These are phyloP conservation scores for Trissonchulus sp. DNA, from an alignment of 2,888 invertebrate genomes.

Conservation along the genomic window DNA sequence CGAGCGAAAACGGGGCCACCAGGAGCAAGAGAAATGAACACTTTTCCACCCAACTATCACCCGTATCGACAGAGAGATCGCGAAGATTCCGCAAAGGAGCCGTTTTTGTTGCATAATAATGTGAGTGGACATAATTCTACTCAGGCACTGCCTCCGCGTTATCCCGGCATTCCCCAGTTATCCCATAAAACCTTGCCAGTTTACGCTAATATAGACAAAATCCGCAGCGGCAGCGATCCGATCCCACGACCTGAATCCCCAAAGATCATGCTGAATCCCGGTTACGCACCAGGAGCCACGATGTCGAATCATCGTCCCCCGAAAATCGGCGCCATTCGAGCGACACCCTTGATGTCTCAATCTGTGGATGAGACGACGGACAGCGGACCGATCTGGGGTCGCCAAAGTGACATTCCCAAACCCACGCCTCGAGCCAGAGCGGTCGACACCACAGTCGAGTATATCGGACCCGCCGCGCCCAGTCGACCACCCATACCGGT, in stretches of 20 bases:
- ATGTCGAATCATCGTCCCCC: background rate
- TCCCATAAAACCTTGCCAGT: background rate
- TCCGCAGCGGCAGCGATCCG: background rate
- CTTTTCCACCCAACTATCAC: constrained; percentile 13
- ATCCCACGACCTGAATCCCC: background rate
- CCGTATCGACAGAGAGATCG: background rate
- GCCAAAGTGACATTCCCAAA: background rate
- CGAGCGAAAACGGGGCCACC: no score
- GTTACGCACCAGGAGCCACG: no score
- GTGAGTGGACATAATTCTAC: background rate
- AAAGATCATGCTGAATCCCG: background rate
- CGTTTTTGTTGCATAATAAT: background rate
- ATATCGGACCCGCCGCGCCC: background rate
- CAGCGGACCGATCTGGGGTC: background rate
- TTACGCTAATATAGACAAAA: background rate
- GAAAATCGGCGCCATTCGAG: background rate
- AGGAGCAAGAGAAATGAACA: background rate
- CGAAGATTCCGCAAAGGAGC: background rate
- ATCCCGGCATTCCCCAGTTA: background rate
- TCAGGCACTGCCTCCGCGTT: background rate
- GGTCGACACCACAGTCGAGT: no score
- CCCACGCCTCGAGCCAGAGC: background rate
- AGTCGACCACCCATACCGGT: background rate
- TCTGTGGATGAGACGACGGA: background rate
- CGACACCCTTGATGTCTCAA: background rate